A percentile compares a stretch with the other conserved stretches of the same genome.
phyloP scores from a whole-genome alignment of 2,797 vertebrate genomes.

The Limosa lapponica region DNA sequence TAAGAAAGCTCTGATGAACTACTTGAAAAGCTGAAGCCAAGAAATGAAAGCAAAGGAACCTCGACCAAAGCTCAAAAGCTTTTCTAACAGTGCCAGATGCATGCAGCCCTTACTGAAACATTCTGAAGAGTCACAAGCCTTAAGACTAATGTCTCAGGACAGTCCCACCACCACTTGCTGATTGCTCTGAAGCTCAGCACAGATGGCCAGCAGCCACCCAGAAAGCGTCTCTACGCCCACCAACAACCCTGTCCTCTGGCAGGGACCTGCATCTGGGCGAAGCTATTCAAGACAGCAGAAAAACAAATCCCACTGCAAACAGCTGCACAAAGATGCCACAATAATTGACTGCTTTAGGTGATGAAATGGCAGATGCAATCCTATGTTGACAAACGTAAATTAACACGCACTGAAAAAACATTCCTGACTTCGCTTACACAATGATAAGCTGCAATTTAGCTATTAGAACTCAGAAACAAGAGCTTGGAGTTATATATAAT shows the following conservation, averaged over 20 bases:
- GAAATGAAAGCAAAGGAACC: not conserved
- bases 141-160: not conserved
- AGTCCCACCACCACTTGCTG: too few species aligned
- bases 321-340: not conserved
- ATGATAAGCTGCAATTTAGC: constrained; percentile 50
- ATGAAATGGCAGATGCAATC: constrained; percentile 4
- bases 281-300: not conserved
- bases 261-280: accelerated
- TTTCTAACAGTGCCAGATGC: not conserved
- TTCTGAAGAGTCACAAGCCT: not conserved
- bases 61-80: not conserved
- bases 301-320: constrained; percentile 11
- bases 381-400: constrained; percentile 43
- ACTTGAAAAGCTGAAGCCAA: not conserved
- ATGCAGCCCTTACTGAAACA: not conserved
- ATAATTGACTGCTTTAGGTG: constrained; percentile 16
- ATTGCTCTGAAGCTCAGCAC: not conserved
- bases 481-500: not conserved
- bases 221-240: accelerated
- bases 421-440: constrained; percentile 23
- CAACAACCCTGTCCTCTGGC: not conserved
- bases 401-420: not conserved
- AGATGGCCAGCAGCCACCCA: not conserved
- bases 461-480: constrained; percentile 14
- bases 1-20: not conserved